phyloP scores from a whole-genome alignment of 2,888 invertebrate species.

The Caenorhabditis sp. region DNA sequence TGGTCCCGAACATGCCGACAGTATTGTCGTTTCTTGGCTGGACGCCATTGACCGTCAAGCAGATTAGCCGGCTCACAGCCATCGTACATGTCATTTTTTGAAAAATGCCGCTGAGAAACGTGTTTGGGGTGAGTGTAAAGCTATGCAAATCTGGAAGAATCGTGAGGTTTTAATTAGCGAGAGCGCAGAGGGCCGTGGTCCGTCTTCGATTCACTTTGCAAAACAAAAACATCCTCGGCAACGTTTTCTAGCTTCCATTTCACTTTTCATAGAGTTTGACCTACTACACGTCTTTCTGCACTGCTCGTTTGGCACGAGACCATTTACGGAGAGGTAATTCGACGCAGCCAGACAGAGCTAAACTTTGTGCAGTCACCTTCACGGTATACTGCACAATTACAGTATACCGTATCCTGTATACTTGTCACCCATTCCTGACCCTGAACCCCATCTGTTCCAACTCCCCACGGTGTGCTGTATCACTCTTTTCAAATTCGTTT shows the following conservation, averaged over 20 bases:
- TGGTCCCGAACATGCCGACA: conserved; percentile 34
- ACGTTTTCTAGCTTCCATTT: no score
- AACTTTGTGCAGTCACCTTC: conserved; percentile 13
- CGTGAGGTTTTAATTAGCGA: conserved; percentile 6
- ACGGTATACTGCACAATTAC: not conserved
- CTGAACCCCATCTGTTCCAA: not conserved
- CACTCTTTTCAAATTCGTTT: not conserved
- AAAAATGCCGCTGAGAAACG: no score
- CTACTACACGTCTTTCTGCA: no score
- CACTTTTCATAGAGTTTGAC: no score
- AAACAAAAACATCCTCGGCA: no score
- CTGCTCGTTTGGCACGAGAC: no score
- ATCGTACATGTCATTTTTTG: no score
- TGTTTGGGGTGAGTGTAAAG: not conserved
- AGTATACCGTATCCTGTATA: not conserved
- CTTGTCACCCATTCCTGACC: not conserved
- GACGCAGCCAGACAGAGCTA: not conserved
- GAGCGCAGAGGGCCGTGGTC: no score
- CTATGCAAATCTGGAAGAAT: not conserved
- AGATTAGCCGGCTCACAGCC: no score
- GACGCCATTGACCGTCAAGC: not conserved
- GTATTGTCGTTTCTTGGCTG: conserved; percentile 44
- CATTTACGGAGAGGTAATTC: no score
- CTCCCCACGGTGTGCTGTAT: conserved; percentile 18
- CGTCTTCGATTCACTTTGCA: no score